Conservation (phyloP, 1,140 invertebrate species). For the Ladona fulva region DNA sequence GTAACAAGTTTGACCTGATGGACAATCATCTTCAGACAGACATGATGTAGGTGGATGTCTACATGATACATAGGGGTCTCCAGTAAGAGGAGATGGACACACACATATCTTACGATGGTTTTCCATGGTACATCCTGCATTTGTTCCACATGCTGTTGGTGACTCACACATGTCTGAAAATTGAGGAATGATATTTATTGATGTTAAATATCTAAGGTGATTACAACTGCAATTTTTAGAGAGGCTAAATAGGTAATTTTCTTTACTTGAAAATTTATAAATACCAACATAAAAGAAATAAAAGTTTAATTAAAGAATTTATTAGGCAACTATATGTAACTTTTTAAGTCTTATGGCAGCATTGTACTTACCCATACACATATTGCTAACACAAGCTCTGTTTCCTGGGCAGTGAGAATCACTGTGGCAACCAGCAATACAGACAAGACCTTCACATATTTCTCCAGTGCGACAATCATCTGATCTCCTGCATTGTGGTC, state of each 20-base stretch:
- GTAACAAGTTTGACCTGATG: conserved; percentile 57
- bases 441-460: conserved; percentile 71
- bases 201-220: not conserved
- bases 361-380: conserved; percentile 47
- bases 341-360: too few relatives aligned
- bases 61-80: conserved; percentile 64
- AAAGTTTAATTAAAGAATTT: too few relatives aligned
- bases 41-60: conserved; percentile 56
- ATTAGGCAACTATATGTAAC: too few relatives aligned
- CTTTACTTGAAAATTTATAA: too few relatives aligned
- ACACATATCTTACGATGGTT: conserved; percentile 63
- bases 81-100: conserved; percentile 60
- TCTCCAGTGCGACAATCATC: conserved; percentile 74
- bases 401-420: conserved; percentile 61
- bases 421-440: conserved; percentile 68
- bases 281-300: too few relatives aligned
- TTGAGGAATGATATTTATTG: not conserved
- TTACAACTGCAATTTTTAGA: not conserved
- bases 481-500: conserved; percentile 60
- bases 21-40: conserved; percentile 52
- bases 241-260: too few relatives aligned
- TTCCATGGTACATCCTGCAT: conserved; percentile 58
- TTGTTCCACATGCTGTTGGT: conserved; percentile 73
- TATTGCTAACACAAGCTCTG: conserved; percentile 60
- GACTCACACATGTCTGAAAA: conserved; percentile 54